phyloP scores from a whole-genome alignment of 2,888 invertebrate species.

The Alviniconcha strummeri region DNA sequence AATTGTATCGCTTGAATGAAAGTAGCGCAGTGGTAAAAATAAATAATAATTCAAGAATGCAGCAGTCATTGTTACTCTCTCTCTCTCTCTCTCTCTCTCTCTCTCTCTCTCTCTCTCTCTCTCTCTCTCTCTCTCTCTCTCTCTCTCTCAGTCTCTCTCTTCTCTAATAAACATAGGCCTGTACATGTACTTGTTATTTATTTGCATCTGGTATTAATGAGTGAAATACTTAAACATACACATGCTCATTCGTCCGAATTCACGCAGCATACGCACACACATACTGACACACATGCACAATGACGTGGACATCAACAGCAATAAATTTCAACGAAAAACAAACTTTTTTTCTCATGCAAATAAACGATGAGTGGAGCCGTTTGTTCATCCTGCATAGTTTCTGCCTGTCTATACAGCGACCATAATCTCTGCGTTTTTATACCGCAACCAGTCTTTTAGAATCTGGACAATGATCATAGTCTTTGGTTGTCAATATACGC shows the following conservation, averaged over 20 bases:
- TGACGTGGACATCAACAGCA: neutral
- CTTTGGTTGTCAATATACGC: too few relatives aligned
- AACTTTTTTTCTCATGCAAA: too few relatives aligned
- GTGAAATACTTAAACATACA: neutral
- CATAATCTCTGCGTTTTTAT: too few relatives aligned
- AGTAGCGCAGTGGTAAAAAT: neutral
- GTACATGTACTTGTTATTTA: neutral
- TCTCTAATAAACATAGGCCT: too few relatives aligned
- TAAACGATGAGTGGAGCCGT: too few relatives aligned
- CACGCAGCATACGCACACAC: neutral
- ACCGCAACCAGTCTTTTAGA: too few relatives aligned
- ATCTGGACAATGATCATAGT: too few relatives aligned
- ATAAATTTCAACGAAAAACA: neutral
- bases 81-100: constrained; percentile 29
- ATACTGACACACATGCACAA: neutral
- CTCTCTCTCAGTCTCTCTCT: constrained; percentile 22
- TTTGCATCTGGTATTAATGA: neutral
- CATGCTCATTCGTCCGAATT: too few relatives aligned
- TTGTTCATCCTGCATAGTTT: too few relatives aligned
- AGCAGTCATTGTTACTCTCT: neutral
- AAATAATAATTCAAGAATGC: neutral
- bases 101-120: constrained; percentile 28
- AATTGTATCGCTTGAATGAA: neutral
- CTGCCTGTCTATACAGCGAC: too few relatives aligned
- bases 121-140: constrained; percentile 28